Base-by-base conservation (phyloP, 2,113 vertebrate species). In the Crotalus horridus region DNA sequence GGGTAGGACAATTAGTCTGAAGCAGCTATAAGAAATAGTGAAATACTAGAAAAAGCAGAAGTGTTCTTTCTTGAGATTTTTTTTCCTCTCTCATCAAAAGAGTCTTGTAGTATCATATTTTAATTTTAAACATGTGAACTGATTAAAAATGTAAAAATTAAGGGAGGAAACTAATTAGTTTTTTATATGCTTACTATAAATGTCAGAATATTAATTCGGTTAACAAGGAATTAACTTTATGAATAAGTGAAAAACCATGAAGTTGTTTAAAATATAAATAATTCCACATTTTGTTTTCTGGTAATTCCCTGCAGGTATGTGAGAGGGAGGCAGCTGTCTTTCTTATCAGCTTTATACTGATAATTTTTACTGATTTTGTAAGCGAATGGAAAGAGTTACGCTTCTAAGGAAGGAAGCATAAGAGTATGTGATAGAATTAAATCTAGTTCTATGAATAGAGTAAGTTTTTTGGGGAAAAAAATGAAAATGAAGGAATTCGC, bases 221-320 rank as follows among this genome's bases (percentile, higher is more conserved):
- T 92, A 43, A 55, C 91, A 0, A 1, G 89, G 91, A 94, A 90
- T 1, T 91, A 53, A 61, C 12, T 86, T 93, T 29, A 24, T 91
- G 94, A 95, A 93, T 93, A 95, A 89, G 33, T 54, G 13, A 86
- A 94, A 69, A 6, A 64, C 64, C 90, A 20, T 93, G 29, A 93
- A 92, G 93, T n/a, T 54, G 29, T 48, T 94, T 91, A 1, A 7
- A 51, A 51, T 51, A 58, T 81, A 87, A 12, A n/a, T 74, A 88
- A 95, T 95, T 91, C 55, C 92, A 64, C 93, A 87, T 1, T 85
- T 93, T 51, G 91, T 94, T 94, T 93, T 3, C 56, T 61, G 92
- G 29, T 55, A 64, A 61, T 21, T 91, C 53, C 86, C 91, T 51
- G 87, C 23, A 56, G 29, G 12, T 53, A 94, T 3, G 59, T 88